Base-by-base conservation (phyloP, 2,888 invertebrate species). In the Diplolepis rosae region DNA sequence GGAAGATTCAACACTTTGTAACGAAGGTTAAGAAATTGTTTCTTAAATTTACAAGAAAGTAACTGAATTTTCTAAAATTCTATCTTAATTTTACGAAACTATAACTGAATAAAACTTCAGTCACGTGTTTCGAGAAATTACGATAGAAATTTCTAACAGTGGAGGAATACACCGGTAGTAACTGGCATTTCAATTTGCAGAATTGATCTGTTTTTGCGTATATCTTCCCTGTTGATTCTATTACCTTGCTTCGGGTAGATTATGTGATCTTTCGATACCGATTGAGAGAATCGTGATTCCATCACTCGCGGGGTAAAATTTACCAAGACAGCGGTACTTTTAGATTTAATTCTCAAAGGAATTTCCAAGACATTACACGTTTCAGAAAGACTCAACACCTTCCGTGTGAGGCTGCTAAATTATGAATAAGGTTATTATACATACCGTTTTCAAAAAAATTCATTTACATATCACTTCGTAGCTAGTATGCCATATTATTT, bases 291-390 rank as follows among this genome's bases (percentile, higher is more conserved):
- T 35, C 56, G 56, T 61, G 56, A 61, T 61, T 39, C 56, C 22
- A 61, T 61, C 35, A 35, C 32, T 18, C 35, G 9, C 4, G 32
- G 22, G 56, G 32, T 56, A 13, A 39, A 61, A 24, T 61, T 61
- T 61, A 61, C 35, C 56, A 61, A 61, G 35, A 61, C 35, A 61
- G 56, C 56, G 56, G 56, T 61, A 61, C 35, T 35, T 61, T 4
- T 22, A 56, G 22, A 35, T 22, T 32, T 35, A 61, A 35, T 32
- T 56, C 18, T 32, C 11, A 22, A 18, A 32, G 56, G 32, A 56
- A 56, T 56, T 35, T 35, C 22, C 27, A n/a, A 52, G 24, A 27
- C 15, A n/a, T 28, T 45, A 18, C 45, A 45, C 45, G 45, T 18
- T 45, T 22, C 45, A 45, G 18, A 18, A 45, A 45, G 45, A 22